phyloP scores from a whole-genome alignment of 2,888 invertebrate genomes.

The Nudaria mundana region DNA sequence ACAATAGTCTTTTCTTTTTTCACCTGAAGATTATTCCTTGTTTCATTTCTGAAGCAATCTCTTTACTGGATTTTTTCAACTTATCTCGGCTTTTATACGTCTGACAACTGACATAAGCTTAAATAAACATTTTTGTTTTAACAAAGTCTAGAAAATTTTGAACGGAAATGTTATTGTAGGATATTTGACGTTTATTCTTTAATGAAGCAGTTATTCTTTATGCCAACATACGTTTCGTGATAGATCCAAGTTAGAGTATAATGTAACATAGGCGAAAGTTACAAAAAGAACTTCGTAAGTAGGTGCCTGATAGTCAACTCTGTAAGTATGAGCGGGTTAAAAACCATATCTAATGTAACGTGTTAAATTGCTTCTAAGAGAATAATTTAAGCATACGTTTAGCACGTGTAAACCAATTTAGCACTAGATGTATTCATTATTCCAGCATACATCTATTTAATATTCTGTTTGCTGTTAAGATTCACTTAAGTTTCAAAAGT shows the following conservation, averaged over 20 bases:
- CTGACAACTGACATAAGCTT: too few species aligned
- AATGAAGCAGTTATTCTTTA: too few species aligned
- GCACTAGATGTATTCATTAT: conserved; percentile 12
- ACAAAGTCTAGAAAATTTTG: too few species aligned
- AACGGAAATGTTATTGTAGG: too few species aligned
- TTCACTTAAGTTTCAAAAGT: neutral
- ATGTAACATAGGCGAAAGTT: too few species aligned
- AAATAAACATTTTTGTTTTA: too few species aligned
- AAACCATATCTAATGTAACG: neutral
- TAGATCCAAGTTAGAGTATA: too few species aligned
- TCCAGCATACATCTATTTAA: conserved; percentile 7
- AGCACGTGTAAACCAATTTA: conserved; percentile 5
- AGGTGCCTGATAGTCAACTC: too few species aligned
- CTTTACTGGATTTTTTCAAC: neutral
- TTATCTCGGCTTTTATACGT: neutral
- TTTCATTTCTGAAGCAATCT: neutral
- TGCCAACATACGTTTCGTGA: too few species aligned
- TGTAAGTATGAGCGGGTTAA: conserved; percentile 1
- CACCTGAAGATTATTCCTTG: neutral
- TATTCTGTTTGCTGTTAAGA: neutral
- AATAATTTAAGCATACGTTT: conserved; percentile 4
- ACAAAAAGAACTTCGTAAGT: too few species aligned
- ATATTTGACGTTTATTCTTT: too few species aligned
- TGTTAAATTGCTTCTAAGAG: conserved; percentile 1
- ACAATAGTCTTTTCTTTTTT: too few species aligned